phyloP scores from a whole-genome alignment of 1,140 invertebrate genomes.

The Steinernema khuongi region DNA sequence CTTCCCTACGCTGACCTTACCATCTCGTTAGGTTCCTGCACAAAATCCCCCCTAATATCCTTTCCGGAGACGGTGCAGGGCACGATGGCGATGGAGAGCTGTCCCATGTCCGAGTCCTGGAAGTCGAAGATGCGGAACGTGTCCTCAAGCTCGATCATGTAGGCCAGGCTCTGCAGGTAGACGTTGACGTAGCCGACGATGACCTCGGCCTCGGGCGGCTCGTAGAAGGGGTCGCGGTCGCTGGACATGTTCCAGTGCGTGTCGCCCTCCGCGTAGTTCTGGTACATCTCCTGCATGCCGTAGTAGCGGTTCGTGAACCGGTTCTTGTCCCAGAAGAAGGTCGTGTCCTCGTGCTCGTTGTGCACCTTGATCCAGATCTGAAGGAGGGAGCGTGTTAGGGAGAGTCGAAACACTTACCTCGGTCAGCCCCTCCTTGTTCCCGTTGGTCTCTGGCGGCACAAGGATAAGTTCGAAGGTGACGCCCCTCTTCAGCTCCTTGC shows the following conservation, averaged over 20 bases:
- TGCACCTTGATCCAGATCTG: conserved; percentile 66
- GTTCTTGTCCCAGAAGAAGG: conserved; percentile 65
- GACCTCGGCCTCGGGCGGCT: conserved; percentile 64
- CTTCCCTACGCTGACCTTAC: conserved; percentile 25
- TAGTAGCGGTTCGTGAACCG: conserved; percentile 66
- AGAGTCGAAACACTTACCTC: conserved; percentile 58
- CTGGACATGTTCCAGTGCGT: conserved; percentile 63
- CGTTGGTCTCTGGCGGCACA: conserved; percentile 64
- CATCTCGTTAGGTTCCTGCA: conserved; percentile 48
- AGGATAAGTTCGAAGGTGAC: conserved; percentile 66
- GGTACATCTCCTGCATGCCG: conserved; percentile 68
- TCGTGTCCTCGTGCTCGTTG: conserved; percentile 64
- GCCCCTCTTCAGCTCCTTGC: conserved; percentile 65
- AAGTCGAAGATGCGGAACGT: conserved; percentile 64
- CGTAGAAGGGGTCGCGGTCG: conserved; percentile 66
- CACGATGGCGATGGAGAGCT: conserved; percentile 62
- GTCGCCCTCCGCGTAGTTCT: conserved; percentile 64
- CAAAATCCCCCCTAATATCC: conserved; percentile 48
- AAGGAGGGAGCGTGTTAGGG: conserved; percentile 16
- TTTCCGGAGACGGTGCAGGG: conserved; percentile 61
- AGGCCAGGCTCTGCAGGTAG: conserved; percentile 64
- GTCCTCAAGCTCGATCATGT: conserved; percentile 65
- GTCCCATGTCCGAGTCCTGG: conserved; percentile 64
- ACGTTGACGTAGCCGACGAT: conserved; percentile 66
- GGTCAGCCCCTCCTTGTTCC: conserved; percentile 61